Evolutionary conservation across 2,113 vertebrate genomes (phyloP).

Genomic region (Sceloporus tristichus): DNA sequence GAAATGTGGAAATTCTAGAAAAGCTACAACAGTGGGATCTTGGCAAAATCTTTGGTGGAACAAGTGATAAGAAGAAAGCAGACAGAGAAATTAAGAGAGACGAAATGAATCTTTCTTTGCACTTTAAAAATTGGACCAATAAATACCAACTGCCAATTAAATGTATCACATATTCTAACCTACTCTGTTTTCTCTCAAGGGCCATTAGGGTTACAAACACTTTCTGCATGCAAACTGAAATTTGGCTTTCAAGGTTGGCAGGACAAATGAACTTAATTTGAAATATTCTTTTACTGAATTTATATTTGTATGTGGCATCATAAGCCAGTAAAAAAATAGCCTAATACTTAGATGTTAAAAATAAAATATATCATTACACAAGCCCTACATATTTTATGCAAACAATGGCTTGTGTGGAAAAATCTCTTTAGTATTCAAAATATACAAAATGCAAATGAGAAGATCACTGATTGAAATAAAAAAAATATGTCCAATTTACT

Average conservation of each 20-base stretch:
- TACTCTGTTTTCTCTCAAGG: slow-evolving; percentile 28
- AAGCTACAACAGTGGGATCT: no score
- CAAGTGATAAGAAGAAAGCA: not conserved
- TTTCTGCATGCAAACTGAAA: slow-evolving; percentile 6
- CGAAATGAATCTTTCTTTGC: not conserved
- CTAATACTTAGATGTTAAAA: not conserved
- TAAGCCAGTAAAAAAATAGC: not conserved
- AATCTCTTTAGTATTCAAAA: not conserved
- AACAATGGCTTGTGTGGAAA: not conserved
- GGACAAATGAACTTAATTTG: slow-evolving; percentile 16
- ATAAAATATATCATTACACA: not conserved
- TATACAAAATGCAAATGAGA: not conserved
- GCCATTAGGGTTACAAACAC: slow-evolving; percentile 23
- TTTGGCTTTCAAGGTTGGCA: not conserved
- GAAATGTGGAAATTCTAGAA: no score
- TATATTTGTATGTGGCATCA: not conserved
- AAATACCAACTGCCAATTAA: slow-evolving; percentile 44
- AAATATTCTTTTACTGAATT: not conserved
- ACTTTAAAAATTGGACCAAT: not conserved
- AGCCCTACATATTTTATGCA: not conserved
- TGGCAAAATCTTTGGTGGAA: no score
- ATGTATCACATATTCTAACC: not conserved
- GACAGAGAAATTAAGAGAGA: not conserved
- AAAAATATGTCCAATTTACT: not conserved
- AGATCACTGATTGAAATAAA: not conserved